Base-by-base conservation (phyloP, 2,797 vertebrate genomes). In the Xyrichtys novacula region DNA sequence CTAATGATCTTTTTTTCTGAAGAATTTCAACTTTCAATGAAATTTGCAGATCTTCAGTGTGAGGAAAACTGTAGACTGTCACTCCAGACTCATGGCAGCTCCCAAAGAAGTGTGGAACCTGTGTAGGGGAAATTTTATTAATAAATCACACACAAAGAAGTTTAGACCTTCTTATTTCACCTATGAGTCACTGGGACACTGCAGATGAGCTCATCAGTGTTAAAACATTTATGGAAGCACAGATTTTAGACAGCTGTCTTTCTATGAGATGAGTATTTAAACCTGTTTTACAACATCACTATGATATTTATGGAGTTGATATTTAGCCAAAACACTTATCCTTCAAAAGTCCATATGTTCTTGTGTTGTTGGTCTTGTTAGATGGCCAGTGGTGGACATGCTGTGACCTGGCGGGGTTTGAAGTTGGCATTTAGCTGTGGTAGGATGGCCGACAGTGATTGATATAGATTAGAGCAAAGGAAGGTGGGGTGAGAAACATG, bases 371-470 rank as follows among this genome's bases (percentile, higher is more conserved):
- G 20, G 69, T 54, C 60, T 76, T 60, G 75, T 28, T 71, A 72
- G 76, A 72, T 85, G 80, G 85, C 82, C 58, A 67, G 73, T 22
- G 1, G 31, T 15, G 58, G 72, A 57, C 78, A 8, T 64, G 87
- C 85, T 60, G 49, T 14, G 67, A 81, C 93, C 77, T n/a, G 88
- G 72, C 49, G 16, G 42, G 78, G 72, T 82, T 90, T 88, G 77
- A 88, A 77, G 81, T 81, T 81, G 52, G 57, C 65, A 57, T 77
- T 62, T 50, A 56, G n/a, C 58, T 71, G 73, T 69, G 42, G 69
- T 85, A 50, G 65, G 78, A 66, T 56, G 66, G 75, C 74, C 85
- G 88, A 85, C 78, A 81, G 80, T 84, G 89, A 92, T 81, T 76
- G 84, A 92, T 89, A 91, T 53, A 20, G 76, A 91, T 87, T 20